A percentile compares a stretch with the other conserved stretches of the same genome.
phyloP scores from a whole-genome alignment of 2,888 invertebrate genomes.

The Agrotis puta region DNA sequence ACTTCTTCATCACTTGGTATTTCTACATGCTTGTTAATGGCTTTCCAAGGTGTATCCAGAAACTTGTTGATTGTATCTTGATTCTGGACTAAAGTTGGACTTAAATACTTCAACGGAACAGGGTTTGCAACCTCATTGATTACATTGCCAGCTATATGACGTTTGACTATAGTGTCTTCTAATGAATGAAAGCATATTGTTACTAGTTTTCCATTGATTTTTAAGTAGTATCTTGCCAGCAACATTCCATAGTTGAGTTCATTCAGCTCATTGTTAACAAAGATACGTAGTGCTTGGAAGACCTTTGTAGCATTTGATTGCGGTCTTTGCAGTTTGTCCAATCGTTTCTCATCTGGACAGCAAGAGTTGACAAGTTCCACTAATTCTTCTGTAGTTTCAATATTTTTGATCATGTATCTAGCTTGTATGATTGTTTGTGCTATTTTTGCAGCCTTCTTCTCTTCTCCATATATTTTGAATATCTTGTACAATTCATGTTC shows the following conservation, averaged over 20 bases:
- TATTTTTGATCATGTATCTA: constrained; percentile 93
- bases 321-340: constrained; percentile 94
- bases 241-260: constrained; percentile 97
- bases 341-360: constrained; percentile 88
- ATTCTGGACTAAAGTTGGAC: constrained; percentile 91
- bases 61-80: constrained; percentile 92
- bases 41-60: constrained; percentile 93
- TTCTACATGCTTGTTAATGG: constrained; percentile 95
- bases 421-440: constrained; percentile 97
- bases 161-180: constrained; percentile 98
- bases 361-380: constrained; percentile 94
- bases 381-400: constrained; percentile 96
- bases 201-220: constrained; percentile 94
- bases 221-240: constrained; percentile 94
- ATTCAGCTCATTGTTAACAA: constrained; percentile 98
- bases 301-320: constrained; percentile 97
- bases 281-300: constrained; percentile 98
- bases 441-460: constrained; percentile 96
- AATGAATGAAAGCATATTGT: constrained; percentile 97
- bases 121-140: constrained; percentile 93
- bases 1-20: constrained; percentile 94
- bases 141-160: constrained; percentile 95
- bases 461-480: constrained; percentile 98
- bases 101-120: constrained; percentile 93
- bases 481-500: constrained; percentile 95